Evolutionary conservation across 2,113 vertebrate genomes (phyloP), one percentile per base, ranked within the genome.

Genomic region (Microtus pennsylvanicus): DNA sequence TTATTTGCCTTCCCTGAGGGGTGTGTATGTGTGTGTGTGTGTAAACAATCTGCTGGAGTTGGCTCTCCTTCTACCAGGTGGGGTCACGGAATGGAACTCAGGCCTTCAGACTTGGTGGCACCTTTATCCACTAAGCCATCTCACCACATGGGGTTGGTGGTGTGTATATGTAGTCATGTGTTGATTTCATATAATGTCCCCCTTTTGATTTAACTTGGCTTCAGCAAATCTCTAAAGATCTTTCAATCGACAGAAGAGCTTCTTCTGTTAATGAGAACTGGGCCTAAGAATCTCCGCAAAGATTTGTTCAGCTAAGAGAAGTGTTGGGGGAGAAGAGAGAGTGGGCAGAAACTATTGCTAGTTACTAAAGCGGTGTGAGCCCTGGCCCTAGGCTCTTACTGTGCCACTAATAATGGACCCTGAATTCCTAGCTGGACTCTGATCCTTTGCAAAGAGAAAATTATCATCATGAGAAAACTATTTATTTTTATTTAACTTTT

Each of bases 401-500:
- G 1, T 87, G 3, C 52, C 30, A 47, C 12, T 22, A 10, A 8
- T 70, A 72, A 58, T 69, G 58, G 21, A 82, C 70, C 67, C 33
- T 72, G 22, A 88, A 55, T 80, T 92, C 58, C 82, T 55, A 96
- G 50, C 26, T 87, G 26, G 6, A 63, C 19, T 75, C 72, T 55
- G 55, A 87, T 7, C 1, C 10, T 82, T 96, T 86, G 67, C 92
- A 38, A 87, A 42, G 21, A 95, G 35, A 76, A 89, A 93, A 50
- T 42, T 92, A 76, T 81, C 72, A 61, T 33, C 76, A 61, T 33
- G 12, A 33, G 24, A 21, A 12, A 90, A 86, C 77, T 74, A 47
- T 42, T 81, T 35, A 76, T 78, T 93, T 96, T 67, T 88, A 93
- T 30, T 87, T 35, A 24, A 85, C 16, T 96, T 85, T 72, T n/a